These are phyloP conservation scores for Dexiosoma caninum DNA, from an alignment of 2,888 invertebrate species.

Conservation along the genomic window DNA sequence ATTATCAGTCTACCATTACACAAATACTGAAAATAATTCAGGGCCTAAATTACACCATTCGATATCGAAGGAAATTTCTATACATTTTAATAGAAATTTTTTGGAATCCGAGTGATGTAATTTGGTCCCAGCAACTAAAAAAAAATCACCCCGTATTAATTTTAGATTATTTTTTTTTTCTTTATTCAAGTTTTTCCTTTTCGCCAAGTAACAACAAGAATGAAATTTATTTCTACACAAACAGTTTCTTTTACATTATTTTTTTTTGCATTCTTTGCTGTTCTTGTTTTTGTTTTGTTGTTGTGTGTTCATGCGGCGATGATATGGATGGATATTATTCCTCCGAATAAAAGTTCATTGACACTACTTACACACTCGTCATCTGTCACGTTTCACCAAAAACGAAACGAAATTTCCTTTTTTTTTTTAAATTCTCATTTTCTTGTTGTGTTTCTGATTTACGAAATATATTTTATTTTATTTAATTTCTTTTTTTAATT, in stretches of 20 bases:
- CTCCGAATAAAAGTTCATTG: conserved; percentile 76
- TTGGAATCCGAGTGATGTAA: too few species aligned
- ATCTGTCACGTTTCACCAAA: conserved; percentile 73
- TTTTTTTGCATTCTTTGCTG: conserved; percentile 7
- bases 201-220: conserved; percentile 40
- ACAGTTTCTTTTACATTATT: conserved; percentile 4
- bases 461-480: conserved; percentile 57
- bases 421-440: conserved; percentile 16
- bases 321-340: conserved; percentile 54
- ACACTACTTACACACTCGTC: conserved; percentile 74
- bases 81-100: too few species aligned
- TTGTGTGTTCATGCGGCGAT: conserved; percentile 52
- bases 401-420: conserved; percentile 55
- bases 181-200: conserved; percentile 57
- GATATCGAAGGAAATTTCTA: too few species aligned
- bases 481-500: conserved; percentile 30
- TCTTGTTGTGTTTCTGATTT: conserved; percentile 10
- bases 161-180: conserved; percentile 26
- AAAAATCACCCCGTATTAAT: not conserved
- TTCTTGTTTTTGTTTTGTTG: not conserved
- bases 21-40: too few species aligned
- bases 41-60: too few species aligned
- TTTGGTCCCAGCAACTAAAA: too few species aligned
- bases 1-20: too few species aligned
- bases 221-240: conserved; percentile 42